A percentile compares a stretch with the other conserved stretches of the same genome.
Evolutionary conservation across 1,140 invertebrate genomes (phyloP).

Genomic region (Tetragnatha versicolor): DNA sequence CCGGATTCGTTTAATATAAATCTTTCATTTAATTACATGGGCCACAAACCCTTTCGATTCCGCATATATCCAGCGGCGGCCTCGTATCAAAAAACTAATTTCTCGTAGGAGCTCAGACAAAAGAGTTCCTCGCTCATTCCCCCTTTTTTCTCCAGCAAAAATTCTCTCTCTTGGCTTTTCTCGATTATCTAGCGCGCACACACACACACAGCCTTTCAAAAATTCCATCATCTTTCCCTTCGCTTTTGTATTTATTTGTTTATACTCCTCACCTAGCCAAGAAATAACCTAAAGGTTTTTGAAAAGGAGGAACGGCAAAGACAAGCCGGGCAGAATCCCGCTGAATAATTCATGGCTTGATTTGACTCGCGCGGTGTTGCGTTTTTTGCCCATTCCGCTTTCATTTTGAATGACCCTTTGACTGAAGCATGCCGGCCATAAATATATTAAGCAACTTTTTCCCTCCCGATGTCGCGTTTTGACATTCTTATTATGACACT

Average conservation of each 20-base stretch:
- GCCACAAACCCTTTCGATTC: too few species aligned
- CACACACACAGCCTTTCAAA: conserved; percentile 16
- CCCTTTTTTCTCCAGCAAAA: too few species aligned
- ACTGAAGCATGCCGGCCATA: conserved; percentile 12
- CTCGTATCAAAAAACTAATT: too few species aligned
- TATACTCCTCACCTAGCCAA: not conserved
- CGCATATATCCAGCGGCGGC: too few species aligned
- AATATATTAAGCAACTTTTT: conserved; percentile 12
- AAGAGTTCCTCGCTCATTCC: too few species aligned
- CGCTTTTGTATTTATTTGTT: not conserved
- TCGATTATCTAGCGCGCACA: not conserved
- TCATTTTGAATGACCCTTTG: conserved; percentile 18
- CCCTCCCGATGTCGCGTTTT: not conserved
- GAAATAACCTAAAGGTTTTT: not conserved
- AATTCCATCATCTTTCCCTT: conserved; percentile 25
- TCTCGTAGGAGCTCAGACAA: too few species aligned
- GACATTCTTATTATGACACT: conserved; percentile 8
- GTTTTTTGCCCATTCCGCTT: not conserved
- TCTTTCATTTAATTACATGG: too few species aligned
- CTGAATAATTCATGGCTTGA: conserved; percentile 36
- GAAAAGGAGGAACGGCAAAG: not conserved
- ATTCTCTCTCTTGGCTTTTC: not conserved
- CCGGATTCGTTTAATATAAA: too few species aligned
- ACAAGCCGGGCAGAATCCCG: not conserved
- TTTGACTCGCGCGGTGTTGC: conserved; percentile 4